phyloP scores from a whole-genome alignment of 92 coral and sea anemone species.

The Diadumene lineata region DNA sequence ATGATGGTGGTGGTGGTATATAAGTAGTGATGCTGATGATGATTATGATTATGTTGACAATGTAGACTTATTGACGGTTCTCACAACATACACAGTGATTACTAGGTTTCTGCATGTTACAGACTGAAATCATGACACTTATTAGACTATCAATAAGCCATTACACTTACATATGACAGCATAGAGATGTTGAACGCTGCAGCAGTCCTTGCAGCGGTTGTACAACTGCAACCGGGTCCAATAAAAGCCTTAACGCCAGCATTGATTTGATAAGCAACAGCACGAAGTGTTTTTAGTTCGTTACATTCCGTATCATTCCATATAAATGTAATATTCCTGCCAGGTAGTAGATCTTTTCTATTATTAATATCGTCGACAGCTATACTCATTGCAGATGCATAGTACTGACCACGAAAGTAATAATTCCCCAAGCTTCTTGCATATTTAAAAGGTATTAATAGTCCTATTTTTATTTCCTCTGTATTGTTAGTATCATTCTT shows the following conservation, averaged over 20 bases:
- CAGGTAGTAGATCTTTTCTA: slow-evolving; percentile 71
- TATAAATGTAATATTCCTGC: slow-evolving; percentile 72
- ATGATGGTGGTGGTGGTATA: not conserved
- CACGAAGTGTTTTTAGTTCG: slow-evolving; percentile 69
- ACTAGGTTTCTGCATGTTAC: not conserved
- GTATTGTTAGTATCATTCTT: not conserved
- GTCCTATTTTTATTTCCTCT: slow-evolving; percentile 74
- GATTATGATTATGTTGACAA: not conserved
- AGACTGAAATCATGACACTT: not conserved
- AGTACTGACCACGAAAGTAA: slow-evolving; percentile 74
- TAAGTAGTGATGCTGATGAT: not conserved
- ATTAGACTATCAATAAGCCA: not conserved
- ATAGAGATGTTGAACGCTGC: slow-evolving; percentile 88
- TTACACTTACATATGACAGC: slow-evolving; percentile 89
- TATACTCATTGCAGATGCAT: slow-evolving; percentile 85
- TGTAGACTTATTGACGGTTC: not conserved
- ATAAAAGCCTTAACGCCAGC: slow-evolving; percentile 85
- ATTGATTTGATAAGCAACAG: slow-evolving; percentile 77
- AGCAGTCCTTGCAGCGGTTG: slow-evolving; percentile 82
- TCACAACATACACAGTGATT: not conserved
- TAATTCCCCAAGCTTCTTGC: slow-evolving; percentile 65
- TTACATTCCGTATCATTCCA: slow-evolving; percentile 95
- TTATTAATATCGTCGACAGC: slow-evolving; percentile 82
- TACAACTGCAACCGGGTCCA: slow-evolving; percentile 92
- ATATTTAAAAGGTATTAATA: slow-evolving; percentile 78